Conservation (phyloP, 2,113 vertebrate genomes). For the Oplegnathus fasciatus region DNA sequence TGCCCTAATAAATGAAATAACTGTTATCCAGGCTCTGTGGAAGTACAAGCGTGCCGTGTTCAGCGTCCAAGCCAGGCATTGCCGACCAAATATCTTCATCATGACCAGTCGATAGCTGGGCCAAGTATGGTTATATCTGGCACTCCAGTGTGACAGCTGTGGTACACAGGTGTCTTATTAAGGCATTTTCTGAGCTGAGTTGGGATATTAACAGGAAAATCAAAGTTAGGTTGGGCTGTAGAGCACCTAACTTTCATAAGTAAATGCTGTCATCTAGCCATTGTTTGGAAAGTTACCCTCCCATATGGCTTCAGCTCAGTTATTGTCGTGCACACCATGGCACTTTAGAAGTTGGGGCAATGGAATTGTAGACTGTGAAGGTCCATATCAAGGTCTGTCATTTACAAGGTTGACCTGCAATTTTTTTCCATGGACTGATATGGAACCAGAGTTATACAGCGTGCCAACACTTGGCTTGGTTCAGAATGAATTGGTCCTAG, state of each 20-base stretch:
- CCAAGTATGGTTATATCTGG: conserved; percentile 1
- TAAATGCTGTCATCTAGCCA: not conserved
- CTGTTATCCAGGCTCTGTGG: conserved; percentile 2
- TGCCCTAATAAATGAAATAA: conserved; percentile 4
- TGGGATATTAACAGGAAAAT: conserved; percentile 24
- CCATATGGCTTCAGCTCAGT: conserved; percentile 26
- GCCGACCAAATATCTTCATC: conserved; percentile 4
- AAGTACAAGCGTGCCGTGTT: not conserved
- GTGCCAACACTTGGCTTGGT: conserved; percentile 47
- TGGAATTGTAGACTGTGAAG: conserved; percentile 41
- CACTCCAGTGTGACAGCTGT: conserved; percentile 9
- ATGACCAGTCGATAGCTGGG: not conserved
- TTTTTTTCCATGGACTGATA: conserved; percentile 15
- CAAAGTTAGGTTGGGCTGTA: not conserved
- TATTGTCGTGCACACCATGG: conserved; percentile 13
- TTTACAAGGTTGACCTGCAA: conserved; percentile 42
- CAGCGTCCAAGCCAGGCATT: not conserved
- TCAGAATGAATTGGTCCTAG: conserved; percentile 26
- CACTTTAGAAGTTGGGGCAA: conserved; percentile 2
- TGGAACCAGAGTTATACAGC: conserved; percentile 28
- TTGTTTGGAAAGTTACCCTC: conserved; percentile 14
- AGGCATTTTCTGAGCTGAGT: conserved; percentile 19
- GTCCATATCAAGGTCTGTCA: conserved; percentile 48
- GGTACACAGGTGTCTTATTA: not conserved
- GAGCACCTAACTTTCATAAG: not conserved